Conservation (phyloP, 2,113 vertebrate genomes). For the Gymnarchus niloticus region DNA sequence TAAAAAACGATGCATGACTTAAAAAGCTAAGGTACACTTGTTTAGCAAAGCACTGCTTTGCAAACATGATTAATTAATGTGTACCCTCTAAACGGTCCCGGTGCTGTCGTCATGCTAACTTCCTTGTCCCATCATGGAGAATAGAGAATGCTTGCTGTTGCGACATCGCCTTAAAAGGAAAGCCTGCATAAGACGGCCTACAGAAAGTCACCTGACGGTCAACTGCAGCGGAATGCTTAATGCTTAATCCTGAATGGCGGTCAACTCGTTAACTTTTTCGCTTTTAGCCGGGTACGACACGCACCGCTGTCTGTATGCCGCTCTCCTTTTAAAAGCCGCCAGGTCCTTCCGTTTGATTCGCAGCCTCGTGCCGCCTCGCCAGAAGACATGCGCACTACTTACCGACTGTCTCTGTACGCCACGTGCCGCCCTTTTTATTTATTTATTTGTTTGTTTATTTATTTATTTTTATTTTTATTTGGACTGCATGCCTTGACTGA, state of each 20-base stretch:
- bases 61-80: neutral
- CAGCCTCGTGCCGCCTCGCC: neutral
- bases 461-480: neutral
- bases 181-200: neutral
- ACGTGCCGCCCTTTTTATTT: neutral
- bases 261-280: neutral
- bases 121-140: neutral
- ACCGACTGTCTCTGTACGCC: neutral
- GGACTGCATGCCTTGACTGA: neutral
- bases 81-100: neutral
- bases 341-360: neutral
- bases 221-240: too few species aligned
- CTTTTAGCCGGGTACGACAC: neutral
- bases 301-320: neutral
- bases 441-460: neutral
- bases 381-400: neutral
- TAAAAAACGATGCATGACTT: slow-evolving; percentile 67
- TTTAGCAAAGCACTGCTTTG: neutral
- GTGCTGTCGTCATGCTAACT: neutral
- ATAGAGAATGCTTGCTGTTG: neutral
- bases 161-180: neutral
- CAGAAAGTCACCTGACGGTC: neutral
- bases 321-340: neutral
- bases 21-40: neutral
- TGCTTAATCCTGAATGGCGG: neutral